These are phyloP conservation scores for Oncorhynchus mykiss DNA, from an alignment of 2,113 vertebrate species.

Conservation along the genomic window DNA sequence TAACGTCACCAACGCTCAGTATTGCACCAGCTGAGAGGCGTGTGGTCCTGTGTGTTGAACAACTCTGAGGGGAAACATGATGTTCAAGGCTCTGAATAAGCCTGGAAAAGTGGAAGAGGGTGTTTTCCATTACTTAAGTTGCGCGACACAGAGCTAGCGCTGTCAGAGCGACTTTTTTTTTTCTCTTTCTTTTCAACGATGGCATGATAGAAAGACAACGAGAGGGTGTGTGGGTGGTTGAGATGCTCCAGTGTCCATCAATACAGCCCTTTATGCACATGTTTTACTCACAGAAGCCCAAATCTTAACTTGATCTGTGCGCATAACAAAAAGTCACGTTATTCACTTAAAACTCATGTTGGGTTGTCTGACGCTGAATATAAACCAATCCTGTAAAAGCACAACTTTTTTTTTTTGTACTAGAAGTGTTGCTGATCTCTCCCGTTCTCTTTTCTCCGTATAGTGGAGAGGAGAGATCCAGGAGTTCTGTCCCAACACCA, in stretches of 20 bases:
- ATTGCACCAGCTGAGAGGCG: background rate
- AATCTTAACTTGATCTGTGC: no score
- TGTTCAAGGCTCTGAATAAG: background rate
- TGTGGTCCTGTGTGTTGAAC: background rate
- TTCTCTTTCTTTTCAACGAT: slow-evolving; percentile 1
- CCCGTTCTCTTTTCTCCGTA: background rate
- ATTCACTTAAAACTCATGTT: no score
- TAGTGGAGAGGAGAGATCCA: slow-evolving; percentile 90
- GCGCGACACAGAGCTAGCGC: background rate
- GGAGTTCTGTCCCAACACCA: slow-evolving; percentile 87
- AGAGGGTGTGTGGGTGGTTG: background rate
- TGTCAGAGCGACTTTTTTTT: background rate
- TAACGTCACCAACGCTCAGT: slow-evolving; percentile 23
- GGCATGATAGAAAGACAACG: background rate
- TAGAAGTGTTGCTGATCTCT: background rate
- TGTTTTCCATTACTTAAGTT: slow-evolving; percentile 12
- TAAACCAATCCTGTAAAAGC: no score
- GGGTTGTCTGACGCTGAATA: no score
- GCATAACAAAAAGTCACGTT: no score
- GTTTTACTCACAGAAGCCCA: background rate
- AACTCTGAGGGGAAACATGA: slow-evolving; percentile 1
- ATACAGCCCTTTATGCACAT: background rate
- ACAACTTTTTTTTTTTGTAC: background rate
- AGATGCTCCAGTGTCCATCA: background rate
- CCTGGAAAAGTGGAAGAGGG: slow-evolving; percentile 1